phyloP scores from a whole-genome alignment of 2,797 vertebrate genomes.

The Pitangus sulphuratus region DNA sequence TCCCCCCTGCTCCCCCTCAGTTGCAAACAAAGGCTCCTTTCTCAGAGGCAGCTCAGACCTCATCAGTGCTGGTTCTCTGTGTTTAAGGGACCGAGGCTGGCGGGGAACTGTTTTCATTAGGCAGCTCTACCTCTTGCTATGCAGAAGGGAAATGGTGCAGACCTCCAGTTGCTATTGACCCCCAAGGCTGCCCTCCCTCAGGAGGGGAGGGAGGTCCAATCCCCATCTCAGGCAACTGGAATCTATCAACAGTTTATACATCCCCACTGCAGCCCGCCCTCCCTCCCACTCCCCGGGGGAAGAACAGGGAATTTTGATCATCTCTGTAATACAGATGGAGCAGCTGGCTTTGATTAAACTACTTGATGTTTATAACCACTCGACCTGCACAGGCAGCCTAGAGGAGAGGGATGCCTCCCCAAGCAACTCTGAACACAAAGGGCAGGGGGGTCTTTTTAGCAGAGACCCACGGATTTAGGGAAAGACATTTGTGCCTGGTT shows the following conservation, averaged over 20 bases:
- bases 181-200: slow-evolving; percentile 2
- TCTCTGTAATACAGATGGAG: slow-evolving; percentile 76
- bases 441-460: background rate
- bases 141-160: slow-evolving; percentile 35
- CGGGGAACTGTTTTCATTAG: slow-evolving; percentile 29
- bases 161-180: slow-evolving; percentile 20
- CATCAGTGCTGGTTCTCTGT: background rate
- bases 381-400: background rate
- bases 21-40: slow-evolving; percentile 45
- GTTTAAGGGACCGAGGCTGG: slow-evolving; percentile 8
- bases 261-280: slow-evolving; percentile 72
- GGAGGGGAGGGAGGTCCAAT: slow-evolving; percentile 16
- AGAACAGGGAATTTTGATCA: slow-evolving; percentile 53
- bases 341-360: slow-evolving; percentile 72
- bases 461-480: background rate
- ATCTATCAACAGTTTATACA: slow-evolving; percentile 79
- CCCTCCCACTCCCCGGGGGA: slow-evolving; percentile 66
- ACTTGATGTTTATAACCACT: slow-evolving; percentile 23
- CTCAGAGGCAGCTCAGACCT: slow-evolving; percentile 10
- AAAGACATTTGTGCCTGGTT: background rate
- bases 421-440: background rate
- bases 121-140: background rate
- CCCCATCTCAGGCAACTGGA: slow-evolving; percentile 79
- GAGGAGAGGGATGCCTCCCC: background rate
- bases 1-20: background rate